A percentile compares a stretch with the other conserved stretches of the same genome.
phyloP scores from a whole-genome alignment of 2,888 invertebrate species.

The Cotesia congregata region DNA sequence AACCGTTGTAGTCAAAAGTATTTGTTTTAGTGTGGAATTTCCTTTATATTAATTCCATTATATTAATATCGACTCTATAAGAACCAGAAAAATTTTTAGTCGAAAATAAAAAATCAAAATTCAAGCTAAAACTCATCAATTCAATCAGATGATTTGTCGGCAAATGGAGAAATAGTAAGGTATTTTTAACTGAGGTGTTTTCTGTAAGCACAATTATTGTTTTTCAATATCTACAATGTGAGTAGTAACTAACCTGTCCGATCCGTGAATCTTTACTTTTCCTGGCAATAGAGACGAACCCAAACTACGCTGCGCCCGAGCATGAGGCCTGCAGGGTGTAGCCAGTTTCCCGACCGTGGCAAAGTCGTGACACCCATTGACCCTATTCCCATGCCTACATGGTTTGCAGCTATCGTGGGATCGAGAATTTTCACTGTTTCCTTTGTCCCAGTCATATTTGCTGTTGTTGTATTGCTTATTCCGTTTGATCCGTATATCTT shows the following conservation, averaged over 20 bases:
- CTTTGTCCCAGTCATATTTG: slow-evolving; percentile 68
- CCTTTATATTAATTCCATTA: too few species aligned
- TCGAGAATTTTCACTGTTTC: slow-evolving; percentile 73
- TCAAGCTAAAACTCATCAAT: too few species aligned
- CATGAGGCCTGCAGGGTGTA: slow-evolving; percentile 92
- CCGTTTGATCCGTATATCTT: slow-evolving; percentile 84
- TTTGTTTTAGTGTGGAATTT: too few species aligned
- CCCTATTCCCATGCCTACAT: slow-evolving; percentile 66
- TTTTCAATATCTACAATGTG: too few species aligned
- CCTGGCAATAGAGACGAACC: slow-evolving; percentile 83
- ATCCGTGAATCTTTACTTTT: slow-evolving; percentile 76
- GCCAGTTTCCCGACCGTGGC: slow-evolving; percentile 90
- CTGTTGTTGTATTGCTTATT: slow-evolving; percentile 71
- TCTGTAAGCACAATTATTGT: too few species aligned
- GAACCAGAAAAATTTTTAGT: too few species aligned
- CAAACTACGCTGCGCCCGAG: slow-evolving; percentile 82
- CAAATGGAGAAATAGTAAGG: too few species aligned
- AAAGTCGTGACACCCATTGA: slow-evolving; percentile 70
- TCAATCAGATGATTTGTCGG: too few species aligned
- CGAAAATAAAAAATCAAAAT: too few species aligned
- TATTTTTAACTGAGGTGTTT: too few species aligned
- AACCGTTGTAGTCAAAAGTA: too few species aligned
- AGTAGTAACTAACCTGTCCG: slow-evolving; percentile 69
- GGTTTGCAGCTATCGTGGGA: slow-evolving; percentile 72
- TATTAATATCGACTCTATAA: too few species aligned